Evolutionary conservation across 2,113 vertebrate species (phyloP).

Genomic region (Grantiella picta): DNA sequence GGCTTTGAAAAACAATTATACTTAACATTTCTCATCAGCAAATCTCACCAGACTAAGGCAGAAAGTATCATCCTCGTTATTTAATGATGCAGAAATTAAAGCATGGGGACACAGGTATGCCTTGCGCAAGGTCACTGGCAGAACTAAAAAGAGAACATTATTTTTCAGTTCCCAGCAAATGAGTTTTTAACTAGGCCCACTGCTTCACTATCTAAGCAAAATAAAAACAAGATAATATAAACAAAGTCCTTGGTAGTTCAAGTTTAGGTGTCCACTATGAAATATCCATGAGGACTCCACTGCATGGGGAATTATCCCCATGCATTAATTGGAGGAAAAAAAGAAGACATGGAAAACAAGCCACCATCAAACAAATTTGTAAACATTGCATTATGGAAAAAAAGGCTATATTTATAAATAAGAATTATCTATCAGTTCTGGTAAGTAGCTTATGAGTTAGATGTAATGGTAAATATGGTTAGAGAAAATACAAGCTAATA

Average conservation of each 20-base stretch:
- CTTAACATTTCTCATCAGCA: neutral
- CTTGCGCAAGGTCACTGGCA: constrained; percentile 4
- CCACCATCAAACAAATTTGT: neutral
- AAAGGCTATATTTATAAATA: neutral
- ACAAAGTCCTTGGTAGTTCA: neutral
- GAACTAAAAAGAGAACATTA: neutral
- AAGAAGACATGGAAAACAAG: neutral
- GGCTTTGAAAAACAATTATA: constrained; percentile 16
- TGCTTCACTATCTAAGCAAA: neutral
- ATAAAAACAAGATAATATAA: neutral
- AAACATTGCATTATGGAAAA: neutral
- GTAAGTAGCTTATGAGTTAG: neutral
- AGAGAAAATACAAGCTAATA: neutral
- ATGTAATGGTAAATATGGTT: neutral
- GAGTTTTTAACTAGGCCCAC: neutral
- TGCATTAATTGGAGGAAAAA: neutral
- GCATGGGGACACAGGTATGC: neutral
- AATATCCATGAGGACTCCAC: neutral
- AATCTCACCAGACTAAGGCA: neutral
- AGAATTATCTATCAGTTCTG: neutral
- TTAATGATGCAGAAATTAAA: constrained; percentile 49
- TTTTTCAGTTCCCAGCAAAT: neutral
- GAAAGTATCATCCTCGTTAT: neutral
- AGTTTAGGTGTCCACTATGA: neutral
- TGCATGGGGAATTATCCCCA: neutral